Percentiles rank a stretch among this genome's conserved stretches.
Evolutionary conservation across 2,888 invertebrate genomes (phyloP).

Genomic region (Spilosoma lubricipeda): DNA sequence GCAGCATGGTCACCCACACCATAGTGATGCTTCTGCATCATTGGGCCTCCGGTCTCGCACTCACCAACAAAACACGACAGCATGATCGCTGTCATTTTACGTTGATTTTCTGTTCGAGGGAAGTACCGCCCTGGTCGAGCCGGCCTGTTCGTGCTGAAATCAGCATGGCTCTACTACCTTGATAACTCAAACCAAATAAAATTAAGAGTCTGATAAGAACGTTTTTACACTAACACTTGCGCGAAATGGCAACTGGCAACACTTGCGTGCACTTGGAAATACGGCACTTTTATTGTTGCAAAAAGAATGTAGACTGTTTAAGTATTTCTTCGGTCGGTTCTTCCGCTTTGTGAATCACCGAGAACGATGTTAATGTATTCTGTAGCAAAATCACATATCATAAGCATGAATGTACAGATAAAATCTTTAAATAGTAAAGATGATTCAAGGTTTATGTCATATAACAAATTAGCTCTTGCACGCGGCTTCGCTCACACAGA

Average conservation of each 20-base stretch:
- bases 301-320: conserved; percentile 39
- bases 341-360: conserved; percentile 11
- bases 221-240: conserved; percentile 29
- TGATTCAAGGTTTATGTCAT: background rate
- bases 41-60: too few relatives aligned
- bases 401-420: background rate
- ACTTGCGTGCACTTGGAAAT: conserved; percentile 30
- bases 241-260: conserved; percentile 20
- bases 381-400: background rate
- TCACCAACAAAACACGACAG: too few relatives aligned
- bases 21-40: too few relatives aligned
- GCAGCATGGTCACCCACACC: too few relatives aligned
- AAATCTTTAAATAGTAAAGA: background rate
- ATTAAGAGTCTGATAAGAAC: conserved; percentile 32
- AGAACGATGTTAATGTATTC: background rate
- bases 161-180: too few relatives aligned
- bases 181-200: conserved; percentile 30
- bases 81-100: too few relatives aligned
- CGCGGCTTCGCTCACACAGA: too few relatives aligned
- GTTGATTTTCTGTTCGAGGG: too few relatives aligned
- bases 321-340: conserved; percentile 24
- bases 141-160: too few relatives aligned
- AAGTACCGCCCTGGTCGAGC: too few relatives aligned
- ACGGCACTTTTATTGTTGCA: conserved; percentile 38
- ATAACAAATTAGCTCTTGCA: too few relatives aligned